Base-by-base conservation (phyloP, 2,888 invertebrate genomes). In the Branchipolynoe longqiensis region DNA sequence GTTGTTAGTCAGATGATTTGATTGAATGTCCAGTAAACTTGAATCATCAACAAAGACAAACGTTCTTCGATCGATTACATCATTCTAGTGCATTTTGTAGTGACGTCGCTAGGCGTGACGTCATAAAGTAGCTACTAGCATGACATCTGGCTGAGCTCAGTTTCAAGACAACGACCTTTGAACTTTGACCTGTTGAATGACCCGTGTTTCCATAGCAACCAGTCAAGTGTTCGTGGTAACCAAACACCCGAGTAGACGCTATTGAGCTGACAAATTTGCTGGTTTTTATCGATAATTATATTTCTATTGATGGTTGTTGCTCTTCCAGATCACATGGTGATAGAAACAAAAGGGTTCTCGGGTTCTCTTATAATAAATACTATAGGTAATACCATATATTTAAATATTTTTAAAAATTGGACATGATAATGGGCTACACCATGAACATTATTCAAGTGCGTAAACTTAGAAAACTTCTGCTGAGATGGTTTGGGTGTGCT, bases 151-250 rank as follows among this genome's bases (percentile, higher is more conserved):
- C 54, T 41, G 41, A 78, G 78, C 54, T 48, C 48, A 78, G 78
- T 78, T 78, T 78, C 78, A 78, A 78, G 41, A 78, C 78, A 78
- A 78, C 78, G 78, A 78, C 78, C 78, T 78, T 78, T n/a, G 69
- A 69, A 33, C 69, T 69, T 48, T 78, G 78, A 78, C 78, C 78
- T 78, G 78, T 78, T 78, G 78, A 78, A 78, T 78, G 78, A 78
- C 78, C 78, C 48, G 54, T 41, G 78, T 78, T 78, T 78, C 78
- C 78, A 78, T 78, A 33, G 28, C 54, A 48, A 54, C 54, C 78
- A 78, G 78, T 78, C 78, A 78, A 48, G 78, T 78, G 48, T 78
- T 54, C 54, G 48, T 78, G 48, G 48, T 78, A 18, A 31, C n/a
- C n/a, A n/a, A n/a, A n/a, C 28, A 48, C 41, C 78, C 48, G 31